A percentile compares a stretch with the other conserved stretches of the same genome.
Evolutionary conservation across 2,888 invertebrate species (phyloP).

Genomic region (Microplitis deprimator): DNA sequence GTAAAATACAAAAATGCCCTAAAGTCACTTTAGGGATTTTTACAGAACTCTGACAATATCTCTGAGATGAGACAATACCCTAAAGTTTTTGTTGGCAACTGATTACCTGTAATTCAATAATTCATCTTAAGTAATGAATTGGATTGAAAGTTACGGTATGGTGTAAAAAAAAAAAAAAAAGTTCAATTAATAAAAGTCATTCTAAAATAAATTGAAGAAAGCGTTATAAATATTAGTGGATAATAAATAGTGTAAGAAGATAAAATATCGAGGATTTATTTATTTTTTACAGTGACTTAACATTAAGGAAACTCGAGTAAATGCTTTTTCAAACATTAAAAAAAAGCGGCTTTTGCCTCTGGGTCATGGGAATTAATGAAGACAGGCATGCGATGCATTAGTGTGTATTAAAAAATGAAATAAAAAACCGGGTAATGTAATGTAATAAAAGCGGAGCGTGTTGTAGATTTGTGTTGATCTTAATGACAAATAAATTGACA

Average conservation of each 20-base stretch:
- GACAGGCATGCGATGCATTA: slow-evolving; percentile 68
- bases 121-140: too few relatives aligned
- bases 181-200: neutral
- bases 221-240: neutral
- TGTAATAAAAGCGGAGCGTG: neutral
- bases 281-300: neutral
- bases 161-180: too few relatives aligned
- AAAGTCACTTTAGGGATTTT: too few relatives aligned
- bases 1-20: too few relatives aligned
- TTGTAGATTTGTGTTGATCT: neutral
- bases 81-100: too few relatives aligned
- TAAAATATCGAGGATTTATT: neutral
- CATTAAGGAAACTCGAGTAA: neutral
- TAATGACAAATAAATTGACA: neutral
- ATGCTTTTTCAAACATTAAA: slow-evolving; percentile 11
- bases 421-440: slow-evolving; percentile 36
- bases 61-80: too few relatives aligned
- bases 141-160: too few relatives aligned
- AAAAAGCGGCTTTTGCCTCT: neutral
- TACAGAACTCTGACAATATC: too few relatives aligned
- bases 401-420: slow-evolving; percentile 57
- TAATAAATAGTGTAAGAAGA: neutral
- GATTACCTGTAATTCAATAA: too few relatives aligned
- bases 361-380: slow-evolving; percentile 64
- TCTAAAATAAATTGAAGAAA: neutral